Evolutionary conservation across 2,797 vertebrate species (phyloP).

Genomic region (Sebastes hubbsi): DNA sequence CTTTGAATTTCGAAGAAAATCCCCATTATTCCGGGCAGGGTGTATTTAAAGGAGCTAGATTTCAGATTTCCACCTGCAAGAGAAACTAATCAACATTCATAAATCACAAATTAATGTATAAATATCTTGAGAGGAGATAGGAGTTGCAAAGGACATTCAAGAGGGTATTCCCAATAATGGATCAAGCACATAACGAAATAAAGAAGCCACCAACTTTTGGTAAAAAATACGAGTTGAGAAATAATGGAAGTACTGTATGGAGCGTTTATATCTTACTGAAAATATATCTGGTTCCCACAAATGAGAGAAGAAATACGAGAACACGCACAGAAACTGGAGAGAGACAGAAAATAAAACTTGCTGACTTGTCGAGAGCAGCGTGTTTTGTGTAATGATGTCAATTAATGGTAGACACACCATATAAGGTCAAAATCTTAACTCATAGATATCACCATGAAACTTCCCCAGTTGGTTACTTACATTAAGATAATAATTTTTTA

Average conservation of each 20-base stretch:
- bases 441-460: too few species aligned
- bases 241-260: background rate
- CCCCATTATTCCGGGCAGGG: rapidly evolving
- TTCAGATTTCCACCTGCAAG: background rate
- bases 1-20: background rate
- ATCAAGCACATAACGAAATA: background rate
- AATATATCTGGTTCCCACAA: background rate
- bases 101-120: background rate
- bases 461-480: too few species aligned
- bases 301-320: background rate
- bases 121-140: background rate
- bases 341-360: background rate
- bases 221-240: background rate
- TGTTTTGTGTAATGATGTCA: background rate
- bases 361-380: background rate
- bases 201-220: background rate
- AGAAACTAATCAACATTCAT: background rate
- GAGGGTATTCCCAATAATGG: background rate
- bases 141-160: background rate
- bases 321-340: background rate
- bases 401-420: background rate
- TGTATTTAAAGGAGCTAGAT: background rate
- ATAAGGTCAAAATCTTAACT: too few species aligned
- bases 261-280: background rate
- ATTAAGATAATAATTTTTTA: too few species aligned